Base-by-base conservation (phyloP, 1,140 invertebrate genomes). In the Papilio dardanus region DNA sequence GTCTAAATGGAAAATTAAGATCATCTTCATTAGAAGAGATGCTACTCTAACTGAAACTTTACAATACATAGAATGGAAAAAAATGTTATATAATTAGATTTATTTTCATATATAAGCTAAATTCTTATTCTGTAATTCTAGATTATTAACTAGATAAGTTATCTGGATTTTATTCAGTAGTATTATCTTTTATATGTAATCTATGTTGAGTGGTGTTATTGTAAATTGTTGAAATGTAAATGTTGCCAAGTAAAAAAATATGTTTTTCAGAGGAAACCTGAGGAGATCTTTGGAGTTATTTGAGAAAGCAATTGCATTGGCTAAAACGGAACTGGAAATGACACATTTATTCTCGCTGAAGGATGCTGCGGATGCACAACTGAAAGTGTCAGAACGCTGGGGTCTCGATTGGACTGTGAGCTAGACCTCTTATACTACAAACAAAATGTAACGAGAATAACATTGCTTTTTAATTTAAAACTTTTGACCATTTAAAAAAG, bases 311-410 rank as follows among this genome's bases (percentile, higher is more conserved):
- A 96, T 99, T 76, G 94, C 95, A 66, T 93, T 98, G 71, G 96
- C 97, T 30, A 97, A 97, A 85, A 98, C 97, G 21, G 96, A 97
- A 89, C 93, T 96, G 76, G 98, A 99, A 94, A 95, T 99, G 94
- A 96, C 96, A 30, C 98, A 99, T 91, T 94, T 99, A 81, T 98
- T 96, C 88, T 96, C 97, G 1, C 90, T 98, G 76, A 95, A 96
- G 88, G 96, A 98, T 92, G 98, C 98, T 58, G 97, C 98, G 5
- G 95, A 96, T 79, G 96, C 97, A 30, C 98, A 99, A 90, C 91
- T 96, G 40, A 97, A 96, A 88, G 96, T 98, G 21, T 96, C 96
- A 7, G 95, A 96, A 79, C 96, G 96, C 85, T 94, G 98, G 89
- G 97, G 96, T 50, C 91, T 95, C 28, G 94, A 95, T 78, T 92